Conservation (phyloP, 2,113 vertebrate genomes). For the Salvelinus namaycush region DNA sequence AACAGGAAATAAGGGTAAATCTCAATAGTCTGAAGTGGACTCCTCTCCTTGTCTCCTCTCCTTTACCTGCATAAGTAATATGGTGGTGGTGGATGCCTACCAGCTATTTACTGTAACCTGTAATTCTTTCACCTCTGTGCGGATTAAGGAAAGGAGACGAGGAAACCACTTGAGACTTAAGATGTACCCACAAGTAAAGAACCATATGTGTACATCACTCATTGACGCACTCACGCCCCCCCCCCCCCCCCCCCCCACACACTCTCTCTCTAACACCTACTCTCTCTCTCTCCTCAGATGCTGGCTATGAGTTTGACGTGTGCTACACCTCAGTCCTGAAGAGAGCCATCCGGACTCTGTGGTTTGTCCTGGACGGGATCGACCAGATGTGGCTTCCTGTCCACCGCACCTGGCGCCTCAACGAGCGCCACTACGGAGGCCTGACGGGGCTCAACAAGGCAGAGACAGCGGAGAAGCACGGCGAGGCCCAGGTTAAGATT, state of each 20-base stretch:
- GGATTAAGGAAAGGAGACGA: not conserved
- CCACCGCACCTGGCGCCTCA: constrained; percentile 83
- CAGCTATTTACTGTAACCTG: too few species aligned
- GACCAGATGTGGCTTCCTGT: constrained; percentile 88
- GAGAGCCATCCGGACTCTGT: constrained; percentile 84
- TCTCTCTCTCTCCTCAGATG: constrained; percentile 61
- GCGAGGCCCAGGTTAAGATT: constrained; percentile 83
- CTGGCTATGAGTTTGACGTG: constrained; percentile 84
- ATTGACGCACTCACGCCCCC: too few species aligned
- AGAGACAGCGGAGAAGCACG: constrained; percentile 82
- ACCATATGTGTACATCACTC: too few species aligned
- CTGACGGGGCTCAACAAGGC: constrained; percentile 85
- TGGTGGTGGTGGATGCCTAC: too few species aligned
- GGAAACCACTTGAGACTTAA: not conserved
- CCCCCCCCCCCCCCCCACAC: too few species aligned
- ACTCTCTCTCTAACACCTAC: not conserved
- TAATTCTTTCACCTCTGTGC: too few species aligned
- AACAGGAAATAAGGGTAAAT: too few species aligned
- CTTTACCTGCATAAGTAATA: too few species aligned
- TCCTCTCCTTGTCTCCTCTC: too few species aligned
- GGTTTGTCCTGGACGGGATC: constrained; percentile 79
- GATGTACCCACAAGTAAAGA: not conserved
- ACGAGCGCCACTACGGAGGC: constrained; percentile 83
- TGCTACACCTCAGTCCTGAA: constrained; percentile 88
- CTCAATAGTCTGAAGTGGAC: too few species aligned